Evolutionary conservation across 2,797 vertebrate genomes (phyloP), one percentile per base, ranked within the genome.

Genomic region (Sebastes flavidus): DNA sequence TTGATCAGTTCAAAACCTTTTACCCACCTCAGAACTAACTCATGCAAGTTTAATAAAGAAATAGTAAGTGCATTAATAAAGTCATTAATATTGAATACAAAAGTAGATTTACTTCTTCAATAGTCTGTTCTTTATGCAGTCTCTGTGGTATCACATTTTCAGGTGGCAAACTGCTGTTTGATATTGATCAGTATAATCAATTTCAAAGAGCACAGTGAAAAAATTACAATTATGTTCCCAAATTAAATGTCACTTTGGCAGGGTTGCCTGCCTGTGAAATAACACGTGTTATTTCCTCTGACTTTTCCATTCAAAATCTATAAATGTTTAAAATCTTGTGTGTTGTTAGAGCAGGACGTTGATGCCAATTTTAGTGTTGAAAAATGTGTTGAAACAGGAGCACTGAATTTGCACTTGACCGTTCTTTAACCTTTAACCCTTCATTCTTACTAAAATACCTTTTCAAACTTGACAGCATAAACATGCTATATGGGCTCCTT

Each of bases 241-340:
- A 75, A 79, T 67, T 13, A 62, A 83, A 83, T 81, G 77, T 73
- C 32, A 77, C 3, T 70, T 59, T 60, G 25, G 16, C 24, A 62
- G 2, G 7, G 22, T 24, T 74, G 22, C 27, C 49, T 42, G 34
- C 38, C 49, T 56, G 34, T 54, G 27, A 30, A 61, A 14, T 24
- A 62, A 73, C 8, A 16, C 14, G 8, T 56, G 7, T 42, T 25
- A 25, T 73, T 55, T 75, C 27, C 52, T 32, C 4, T 60, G 32
- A 36, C 29, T 20, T 76, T 58, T 62, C 38, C 27, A 18, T 20
- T 2, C 7, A 38, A 25, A 65, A 60, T 83, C 34, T 42, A 32
- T 87, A 29, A 68, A 77, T 81, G 9, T 72, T 82, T 72, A n/a
- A 81, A 67, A 8, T 69, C 13, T 34, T 1, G 5, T n/a, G 5